Conservation (phyloP, 2,113 vertebrate species). For the Serilophus lunatus region DNA sequence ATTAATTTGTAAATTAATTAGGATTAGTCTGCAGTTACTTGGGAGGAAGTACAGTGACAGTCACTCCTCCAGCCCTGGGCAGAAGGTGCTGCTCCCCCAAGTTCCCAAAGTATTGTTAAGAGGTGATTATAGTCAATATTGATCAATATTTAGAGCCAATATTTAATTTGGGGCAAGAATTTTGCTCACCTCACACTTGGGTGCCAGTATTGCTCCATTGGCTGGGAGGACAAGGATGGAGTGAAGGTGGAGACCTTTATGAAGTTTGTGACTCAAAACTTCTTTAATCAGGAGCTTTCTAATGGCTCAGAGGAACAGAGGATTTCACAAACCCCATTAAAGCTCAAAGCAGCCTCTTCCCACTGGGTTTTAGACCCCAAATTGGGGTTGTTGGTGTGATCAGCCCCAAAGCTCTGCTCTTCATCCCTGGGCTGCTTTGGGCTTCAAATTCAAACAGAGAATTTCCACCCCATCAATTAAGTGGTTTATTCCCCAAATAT, state of each 20-base stretch:
- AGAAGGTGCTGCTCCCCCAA: not conserved
- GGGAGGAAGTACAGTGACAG: not conserved
- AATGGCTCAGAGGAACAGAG: not conserved
- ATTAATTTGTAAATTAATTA: no score
- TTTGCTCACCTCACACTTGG: not conserved
- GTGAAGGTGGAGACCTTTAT: not conserved
- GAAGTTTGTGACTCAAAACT: not conserved
- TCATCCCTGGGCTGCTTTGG: not conserved
- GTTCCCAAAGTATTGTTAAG: not conserved
- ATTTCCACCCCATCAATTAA: not conserved
- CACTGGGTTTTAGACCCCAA: rapidly evolving
- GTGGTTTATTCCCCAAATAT: not conserved
- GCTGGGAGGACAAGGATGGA: not conserved
- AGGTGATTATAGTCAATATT: not conserved
- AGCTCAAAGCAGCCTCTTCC: not conserved
- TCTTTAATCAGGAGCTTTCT: not conserved
- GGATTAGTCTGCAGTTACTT: not conserved
- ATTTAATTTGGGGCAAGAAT: not conserved
- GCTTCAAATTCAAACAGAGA: not conserved
- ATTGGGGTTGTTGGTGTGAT: not conserved
- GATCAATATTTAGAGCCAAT: not conserved
- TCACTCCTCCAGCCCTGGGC: not conserved
- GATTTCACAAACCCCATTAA: not conserved
- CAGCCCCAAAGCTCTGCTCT: not conserved
- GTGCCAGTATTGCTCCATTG: not conserved